Conservation (phyloP, 2,797 vertebrate species). For the Phoeniculus purpureus region DNA sequence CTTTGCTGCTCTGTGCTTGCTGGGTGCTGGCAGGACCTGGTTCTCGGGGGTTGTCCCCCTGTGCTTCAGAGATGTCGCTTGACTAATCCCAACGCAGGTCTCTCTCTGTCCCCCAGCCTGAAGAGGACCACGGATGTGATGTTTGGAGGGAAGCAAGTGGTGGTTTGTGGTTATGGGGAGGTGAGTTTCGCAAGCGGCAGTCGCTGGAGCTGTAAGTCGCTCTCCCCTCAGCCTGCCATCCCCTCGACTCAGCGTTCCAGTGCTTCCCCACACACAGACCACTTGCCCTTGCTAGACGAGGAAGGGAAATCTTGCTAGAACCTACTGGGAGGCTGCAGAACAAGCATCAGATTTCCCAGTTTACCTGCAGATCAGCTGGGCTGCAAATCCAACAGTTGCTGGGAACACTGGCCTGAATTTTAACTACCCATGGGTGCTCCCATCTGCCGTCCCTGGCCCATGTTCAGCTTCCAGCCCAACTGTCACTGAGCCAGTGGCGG, state of each 20-base stretch:
- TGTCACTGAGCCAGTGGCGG: neutral
- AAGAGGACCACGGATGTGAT: slow-evolving; percentile 99
- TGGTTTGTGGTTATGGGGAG: slow-evolving; percentile 98
- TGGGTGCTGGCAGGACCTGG: neutral
- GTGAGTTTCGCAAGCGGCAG: slow-evolving; percentile 75
- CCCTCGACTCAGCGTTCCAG: neutral
- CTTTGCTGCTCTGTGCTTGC: neutral
- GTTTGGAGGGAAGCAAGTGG: slow-evolving; percentile 98
- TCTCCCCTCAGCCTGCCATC: neutral
- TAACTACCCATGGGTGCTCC: neutral
- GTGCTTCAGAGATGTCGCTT: neutral
- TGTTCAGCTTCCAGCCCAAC: slow-evolving; percentile 29
- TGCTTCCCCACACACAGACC: neutral
- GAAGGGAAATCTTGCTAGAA: neutral
- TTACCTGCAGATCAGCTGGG: neutral
- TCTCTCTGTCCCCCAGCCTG: slow-evolving; percentile 83
- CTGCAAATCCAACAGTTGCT: neutral
- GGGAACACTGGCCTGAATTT: neutral
- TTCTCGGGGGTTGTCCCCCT: neutral
- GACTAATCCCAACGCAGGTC: slow-evolving; percentile 59
- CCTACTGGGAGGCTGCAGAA: neutral
- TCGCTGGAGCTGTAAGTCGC: neutral
- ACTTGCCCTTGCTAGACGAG: neutral
- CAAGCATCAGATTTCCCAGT: neutral
- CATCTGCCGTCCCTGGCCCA: slow-evolving; percentile 32